These are phyloP conservation scores for Fregata magnificens DNA, from an alignment of 2,113 vertebrate species.

Conservation along the genomic window DNA sequence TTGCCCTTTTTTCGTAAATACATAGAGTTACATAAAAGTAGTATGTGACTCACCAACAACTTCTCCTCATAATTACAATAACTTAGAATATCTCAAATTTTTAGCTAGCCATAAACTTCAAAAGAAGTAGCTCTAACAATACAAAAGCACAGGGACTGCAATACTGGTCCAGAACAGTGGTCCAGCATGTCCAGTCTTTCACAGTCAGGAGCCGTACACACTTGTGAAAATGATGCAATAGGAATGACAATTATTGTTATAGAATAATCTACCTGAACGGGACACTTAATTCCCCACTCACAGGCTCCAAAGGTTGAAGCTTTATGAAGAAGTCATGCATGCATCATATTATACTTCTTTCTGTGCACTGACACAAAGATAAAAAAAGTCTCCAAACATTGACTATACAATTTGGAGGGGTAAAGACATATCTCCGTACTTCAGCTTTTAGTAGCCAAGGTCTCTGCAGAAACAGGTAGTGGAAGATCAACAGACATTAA, in stretches of 20 bases:
- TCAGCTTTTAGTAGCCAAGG: neutral
- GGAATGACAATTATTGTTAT: neutral
- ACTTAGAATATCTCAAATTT: neutral
- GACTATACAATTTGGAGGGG: neutral
- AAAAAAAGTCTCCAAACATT: neutral
- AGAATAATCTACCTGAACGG: neutral
- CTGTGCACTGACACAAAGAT: neutral
- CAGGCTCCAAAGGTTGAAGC: neutral
- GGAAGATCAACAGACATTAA: neutral
- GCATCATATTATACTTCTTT: neutral
- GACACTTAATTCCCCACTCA: neutral
- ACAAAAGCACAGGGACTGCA: neutral
- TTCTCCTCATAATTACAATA: neutral
- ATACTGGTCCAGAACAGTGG: neutral
- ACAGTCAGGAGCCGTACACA: neutral
- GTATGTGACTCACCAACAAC: neutral
- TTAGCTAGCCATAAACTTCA: neutral
- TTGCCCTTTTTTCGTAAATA: neutral
- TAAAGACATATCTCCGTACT: neutral
- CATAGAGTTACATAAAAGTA: neutral
- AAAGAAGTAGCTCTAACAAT: neutral
- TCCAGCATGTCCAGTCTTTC: neutral
- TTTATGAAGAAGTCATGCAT: neutral
- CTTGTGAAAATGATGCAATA: neutral
- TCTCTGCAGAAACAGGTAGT: neutral